Evolutionary conservation across 2,797 vertebrate genomes (phyloP).

Genomic region (Pseudochromis fuscus): DNA sequence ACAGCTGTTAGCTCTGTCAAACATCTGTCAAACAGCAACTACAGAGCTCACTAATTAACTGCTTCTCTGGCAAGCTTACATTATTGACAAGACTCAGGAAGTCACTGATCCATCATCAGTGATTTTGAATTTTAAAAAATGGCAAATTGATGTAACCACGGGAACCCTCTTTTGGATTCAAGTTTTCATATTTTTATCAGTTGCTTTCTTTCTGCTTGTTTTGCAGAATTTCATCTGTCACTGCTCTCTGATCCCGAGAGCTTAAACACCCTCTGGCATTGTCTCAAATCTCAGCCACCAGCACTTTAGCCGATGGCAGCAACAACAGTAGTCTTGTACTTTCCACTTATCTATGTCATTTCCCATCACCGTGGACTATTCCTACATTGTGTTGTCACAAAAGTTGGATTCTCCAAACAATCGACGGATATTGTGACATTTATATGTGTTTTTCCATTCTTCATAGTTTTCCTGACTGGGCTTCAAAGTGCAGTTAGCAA

Average conservation of each 20-base stretch:
- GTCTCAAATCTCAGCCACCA: conserved; percentile 48
- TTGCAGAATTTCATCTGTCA: conserved; percentile 46
- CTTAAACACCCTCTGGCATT: conserved; percentile 16
- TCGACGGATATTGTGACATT: conserved; percentile 5
- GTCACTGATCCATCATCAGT: background rate
- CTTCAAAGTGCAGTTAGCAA: background rate
- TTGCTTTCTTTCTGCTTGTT: conserved; percentile 40
- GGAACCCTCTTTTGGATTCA: background rate
- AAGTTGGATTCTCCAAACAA: background rate
- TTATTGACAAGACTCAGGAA: background rate
- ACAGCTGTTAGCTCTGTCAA: background rate
- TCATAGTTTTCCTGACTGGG: background rate
- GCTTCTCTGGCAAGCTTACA: background rate
- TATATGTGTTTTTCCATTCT: conserved; percentile 6
- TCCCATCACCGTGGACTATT: conserved; percentile 9
- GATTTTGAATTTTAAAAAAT: background rate
- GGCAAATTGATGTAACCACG: background rate
- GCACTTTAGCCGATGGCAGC: conserved; percentile 34
- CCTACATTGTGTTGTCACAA: background rate
- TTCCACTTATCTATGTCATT: conserved; percentile 42
- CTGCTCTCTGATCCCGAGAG: conserved; percentile 23
- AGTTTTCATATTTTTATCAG: background rate
- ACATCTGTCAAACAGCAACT: background rate
- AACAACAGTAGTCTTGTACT: conserved; percentile 9
- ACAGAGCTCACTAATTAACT: background rate